These are phyloP conservation scores for Agrochola circellaris DNA, from an alignment of 2,888 invertebrate species.

Conservation along the genomic window DNA sequence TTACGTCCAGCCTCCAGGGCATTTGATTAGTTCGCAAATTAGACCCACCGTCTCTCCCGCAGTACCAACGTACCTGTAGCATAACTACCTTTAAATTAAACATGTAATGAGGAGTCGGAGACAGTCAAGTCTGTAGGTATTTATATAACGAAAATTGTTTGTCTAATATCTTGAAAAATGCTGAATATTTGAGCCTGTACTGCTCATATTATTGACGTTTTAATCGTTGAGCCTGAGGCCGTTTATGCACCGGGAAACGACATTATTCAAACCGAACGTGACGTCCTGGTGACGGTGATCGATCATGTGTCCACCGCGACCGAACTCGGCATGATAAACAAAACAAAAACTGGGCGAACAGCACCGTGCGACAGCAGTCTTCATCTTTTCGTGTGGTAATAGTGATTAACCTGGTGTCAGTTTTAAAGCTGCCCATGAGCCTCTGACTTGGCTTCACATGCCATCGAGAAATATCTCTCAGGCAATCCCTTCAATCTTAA, in stretches of 20 bases:
- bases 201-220: not conserved
- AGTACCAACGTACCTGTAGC: not conserved
- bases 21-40: slow-evolving; percentile 44
- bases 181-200: not conserved
- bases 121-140: not conserved
- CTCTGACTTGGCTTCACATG: no score
- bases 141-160: not conserved
- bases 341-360: no score
- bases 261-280: no score
- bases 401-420: no score
- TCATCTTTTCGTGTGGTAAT: no score
- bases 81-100: slow-evolving; percentile 28
- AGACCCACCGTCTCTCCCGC: slow-evolving; percentile 1
- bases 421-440: no score
- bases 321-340: no score
- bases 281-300: no score
- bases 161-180: not conserved
- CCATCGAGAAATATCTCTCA: no score
- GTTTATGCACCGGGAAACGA: not conserved
- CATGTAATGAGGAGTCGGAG: not conserved
- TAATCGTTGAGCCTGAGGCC: not conserved
- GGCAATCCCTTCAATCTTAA: no score
- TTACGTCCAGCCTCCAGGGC: not conserved
- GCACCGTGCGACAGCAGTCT: no score
- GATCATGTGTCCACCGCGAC: not conserved